Evolutionary conservation across 2,888 invertebrate species (phyloP).

Genomic region (Acanthococcus lagerstroemiae): DNA sequence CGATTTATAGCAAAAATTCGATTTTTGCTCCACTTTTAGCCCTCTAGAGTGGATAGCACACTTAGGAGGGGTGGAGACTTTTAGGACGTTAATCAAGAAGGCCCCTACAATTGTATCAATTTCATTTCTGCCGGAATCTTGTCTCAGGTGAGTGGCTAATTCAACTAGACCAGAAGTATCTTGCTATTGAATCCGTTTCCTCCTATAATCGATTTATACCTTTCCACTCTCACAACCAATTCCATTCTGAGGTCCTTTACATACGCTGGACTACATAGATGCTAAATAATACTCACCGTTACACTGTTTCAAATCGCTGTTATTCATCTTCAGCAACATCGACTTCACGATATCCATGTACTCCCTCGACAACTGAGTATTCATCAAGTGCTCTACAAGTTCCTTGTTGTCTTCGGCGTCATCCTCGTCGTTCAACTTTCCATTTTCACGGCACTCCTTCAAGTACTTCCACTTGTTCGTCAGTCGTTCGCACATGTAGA

Average conservation of each 20-base stretch:
- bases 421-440: constrained; percentile 63
- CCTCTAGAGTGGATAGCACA: too few relatives aligned
- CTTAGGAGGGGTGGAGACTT: too few relatives aligned
- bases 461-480: constrained; percentile 72
- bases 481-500: constrained; percentile 53
- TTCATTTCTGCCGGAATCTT: too few relatives aligned
- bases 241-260: constrained; percentile 16
- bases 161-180: too few relatives aligned
- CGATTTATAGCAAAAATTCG: too few relatives aligned
- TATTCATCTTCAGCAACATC: constrained; percentile 59
- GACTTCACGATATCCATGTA: constrained; percentile 74
- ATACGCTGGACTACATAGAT: constrained; percentile 16
- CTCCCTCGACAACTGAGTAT: constrained; percentile 74
- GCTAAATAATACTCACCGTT: constrained; percentile 31
- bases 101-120: too few relatives aligned
- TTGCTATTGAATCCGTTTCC: too few relatives aligned
- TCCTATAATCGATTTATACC: too few relatives aligned
- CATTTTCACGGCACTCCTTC: constrained; percentile 62
- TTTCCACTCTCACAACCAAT: constrained; percentile 6
- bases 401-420: constrained; percentile 52
- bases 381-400: constrained; percentile 74
- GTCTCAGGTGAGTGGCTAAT: too few relatives aligned
- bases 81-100: too few relatives aligned
- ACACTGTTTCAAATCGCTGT: constrained; percentile 29
- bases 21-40: too few relatives aligned